phyloP scores from a whole-genome alignment of 2,797 vertebrate species.

The Dermochelys coriacea region DNA sequence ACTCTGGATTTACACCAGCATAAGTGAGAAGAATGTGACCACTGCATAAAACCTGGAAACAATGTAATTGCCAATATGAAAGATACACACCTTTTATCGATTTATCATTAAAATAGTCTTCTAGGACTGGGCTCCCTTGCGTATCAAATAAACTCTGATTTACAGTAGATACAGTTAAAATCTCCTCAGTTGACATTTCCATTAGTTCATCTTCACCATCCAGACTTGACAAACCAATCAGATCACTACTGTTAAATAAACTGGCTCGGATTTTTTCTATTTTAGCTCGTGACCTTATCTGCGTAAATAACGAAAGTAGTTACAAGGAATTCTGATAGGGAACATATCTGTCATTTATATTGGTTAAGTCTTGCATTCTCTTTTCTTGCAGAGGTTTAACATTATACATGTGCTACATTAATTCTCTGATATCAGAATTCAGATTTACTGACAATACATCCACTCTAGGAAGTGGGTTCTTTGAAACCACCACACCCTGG shows the following conservation, averaged over 20 bases:
- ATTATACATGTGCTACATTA: fast-evolving
- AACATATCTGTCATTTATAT: fast-evolving
- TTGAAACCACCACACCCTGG: background rate
- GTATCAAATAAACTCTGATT: conserved; percentile 99
- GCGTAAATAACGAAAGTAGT: conserved; percentile 41
- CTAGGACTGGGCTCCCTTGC: conserved; percentile 95
- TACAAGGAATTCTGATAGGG: background rate
- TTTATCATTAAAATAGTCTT: conserved; percentile 97
- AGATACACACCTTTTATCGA: conserved; percentile 89
- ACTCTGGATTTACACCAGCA: background rate
- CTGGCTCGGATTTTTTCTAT: conserved; percentile 98
- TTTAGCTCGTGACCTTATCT: conserved; percentile 97
- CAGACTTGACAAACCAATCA: conserved; percentile 96
- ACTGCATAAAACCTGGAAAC: fast-evolving
- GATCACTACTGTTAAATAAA: conserved; percentile 97
- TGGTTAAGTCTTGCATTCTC: background rate
- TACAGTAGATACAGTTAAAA: conserved; percentile 96
- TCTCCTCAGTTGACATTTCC: conserved; percentile 98
- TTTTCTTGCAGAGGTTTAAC: background rate
- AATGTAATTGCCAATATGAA: background rate
- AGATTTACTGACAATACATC: background rate
- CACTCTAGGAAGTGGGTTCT: background rate
- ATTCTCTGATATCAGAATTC: background rate
- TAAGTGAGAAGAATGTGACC: background rate
- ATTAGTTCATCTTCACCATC: conserved; percentile 97